phyloP scores from a whole-genome alignment of 2,113 vertebrate species.

The Calyptomena viridis region DNA sequence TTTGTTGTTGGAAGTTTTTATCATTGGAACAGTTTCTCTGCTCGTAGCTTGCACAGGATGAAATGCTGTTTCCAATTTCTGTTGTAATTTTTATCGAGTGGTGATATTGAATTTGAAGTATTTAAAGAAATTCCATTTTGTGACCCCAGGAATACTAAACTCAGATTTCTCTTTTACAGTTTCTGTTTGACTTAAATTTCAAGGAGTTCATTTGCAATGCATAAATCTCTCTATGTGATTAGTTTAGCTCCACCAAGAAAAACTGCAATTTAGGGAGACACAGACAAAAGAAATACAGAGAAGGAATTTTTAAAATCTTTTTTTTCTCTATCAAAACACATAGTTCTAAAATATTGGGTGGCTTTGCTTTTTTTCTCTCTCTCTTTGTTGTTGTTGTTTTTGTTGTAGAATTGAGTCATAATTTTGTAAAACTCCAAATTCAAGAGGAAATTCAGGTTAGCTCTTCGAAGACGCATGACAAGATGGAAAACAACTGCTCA shows the following conservation, averaged over 20 bases:
- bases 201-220: not conserved
- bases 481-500: slow-evolving; percentile 57
- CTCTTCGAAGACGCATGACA: not conserved
- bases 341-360: not conserved
- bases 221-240: not conserved
- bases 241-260: not conserved
- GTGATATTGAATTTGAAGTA: not conserved
- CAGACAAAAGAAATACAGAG: not conserved
- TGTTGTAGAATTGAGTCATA: not conserved
- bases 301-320: not conserved
- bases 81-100: not conserved
- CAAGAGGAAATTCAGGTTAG: slow-evolving; percentile 42
- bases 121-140: not conserved
- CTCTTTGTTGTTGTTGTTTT: not conserved
- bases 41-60: not conserved
- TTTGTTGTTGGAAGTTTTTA: not conserved
- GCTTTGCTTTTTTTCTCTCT: not conserved
- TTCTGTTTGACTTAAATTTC: not conserved
- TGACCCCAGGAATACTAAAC: not conserved
- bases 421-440: slow-evolving; percentile 41
- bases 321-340: not conserved
- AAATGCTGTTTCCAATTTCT: not conserved
- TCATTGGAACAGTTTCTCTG: not conserved
- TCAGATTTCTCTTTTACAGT: not conserved
- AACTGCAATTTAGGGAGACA: not conserved